These are phyloP conservation scores for Enteromius unitaeniatus DNA, from an alignment of 2,797 vertebrate species.

Conservation along the genomic window DNA sequence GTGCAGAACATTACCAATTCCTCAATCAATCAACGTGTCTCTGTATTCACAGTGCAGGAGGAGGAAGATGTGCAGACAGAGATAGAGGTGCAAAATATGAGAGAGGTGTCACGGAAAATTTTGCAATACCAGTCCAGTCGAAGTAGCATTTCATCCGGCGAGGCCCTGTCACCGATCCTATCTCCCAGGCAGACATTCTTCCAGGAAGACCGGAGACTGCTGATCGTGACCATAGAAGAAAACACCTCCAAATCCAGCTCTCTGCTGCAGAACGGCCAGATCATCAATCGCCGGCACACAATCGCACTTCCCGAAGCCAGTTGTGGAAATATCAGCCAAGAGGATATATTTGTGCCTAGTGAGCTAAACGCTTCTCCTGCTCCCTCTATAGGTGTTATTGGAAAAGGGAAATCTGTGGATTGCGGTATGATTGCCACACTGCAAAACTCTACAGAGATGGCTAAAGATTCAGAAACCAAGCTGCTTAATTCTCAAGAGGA, in stretches of 20 bases:
- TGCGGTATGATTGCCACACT: slow-evolving; percentile 44
- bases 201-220: slow-evolving; percentile 66
- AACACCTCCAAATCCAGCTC: slow-evolving; percentile 62
- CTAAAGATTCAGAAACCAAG: neutral
- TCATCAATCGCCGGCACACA: slow-evolving; percentile 72
- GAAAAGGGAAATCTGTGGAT: slow-evolving; percentile 54
- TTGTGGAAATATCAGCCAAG: slow-evolving; percentile 57
- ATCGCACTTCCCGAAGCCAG: slow-evolving; percentile 59
- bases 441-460: neutral
- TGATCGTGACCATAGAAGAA: slow-evolving; percentile 64
- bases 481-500: neutral
- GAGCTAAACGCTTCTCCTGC: slow-evolving; percentile 46
- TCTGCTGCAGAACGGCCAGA: slow-evolving; percentile 49
- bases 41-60: slow-evolving; percentile 60
- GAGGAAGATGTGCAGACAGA: slow-evolving; percentile 67
- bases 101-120: slow-evolving; percentile 78
- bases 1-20: neutral
- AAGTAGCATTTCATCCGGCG: slow-evolving; percentile 73
- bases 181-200: slow-evolving; percentile 63
- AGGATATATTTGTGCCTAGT: slow-evolving; percentile 53
- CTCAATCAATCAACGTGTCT: neutral
- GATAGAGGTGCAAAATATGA: slow-evolving; percentile 77
- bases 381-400: slow-evolving; percentile 54
- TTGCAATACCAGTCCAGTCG: slow-evolving; percentile 74
- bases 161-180: slow-evolving; percentile 43